Conservation (phyloP, 2,888 invertebrate genomes). For the Andrena hattorfiana region DNA sequence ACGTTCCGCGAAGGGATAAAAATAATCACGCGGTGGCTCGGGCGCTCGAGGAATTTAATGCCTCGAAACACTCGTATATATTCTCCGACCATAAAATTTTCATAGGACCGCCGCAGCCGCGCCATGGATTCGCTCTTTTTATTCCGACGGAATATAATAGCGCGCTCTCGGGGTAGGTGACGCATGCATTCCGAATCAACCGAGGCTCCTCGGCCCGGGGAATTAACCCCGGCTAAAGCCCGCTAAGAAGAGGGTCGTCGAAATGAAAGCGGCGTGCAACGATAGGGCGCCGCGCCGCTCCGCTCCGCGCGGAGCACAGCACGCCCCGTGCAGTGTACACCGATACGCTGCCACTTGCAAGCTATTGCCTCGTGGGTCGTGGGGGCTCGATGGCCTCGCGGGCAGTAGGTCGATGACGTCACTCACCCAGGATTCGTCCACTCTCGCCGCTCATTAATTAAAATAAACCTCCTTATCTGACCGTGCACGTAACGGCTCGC, state of each 20-base stretch:
- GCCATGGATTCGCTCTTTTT: constrained; percentile 7
- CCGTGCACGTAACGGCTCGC: constrained; percentile 49
- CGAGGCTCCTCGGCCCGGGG: constrained; percentile 22
- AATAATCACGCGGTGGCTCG: constrained; percentile 22
- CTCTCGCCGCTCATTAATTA: constrained; percentile 58
- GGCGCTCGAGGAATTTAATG: constrained; percentile 33
- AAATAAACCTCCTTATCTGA: constrained; percentile 64
- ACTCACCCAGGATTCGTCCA: constrained; percentile 21
- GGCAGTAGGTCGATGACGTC: constrained; percentile 54
- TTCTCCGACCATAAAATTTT: constrained; percentile 37
- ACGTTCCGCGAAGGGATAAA: constrained; percentile 24
- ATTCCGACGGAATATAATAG: constrained; percentile 25
- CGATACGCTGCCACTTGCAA: constrained; percentile 43
- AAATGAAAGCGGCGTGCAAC: constrained; percentile 51
- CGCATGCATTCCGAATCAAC: constrained; percentile 55
- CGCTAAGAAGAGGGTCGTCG: constrained; percentile 55
- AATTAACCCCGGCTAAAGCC: constrained; percentile 53
- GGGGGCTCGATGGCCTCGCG: constrained; percentile 25
- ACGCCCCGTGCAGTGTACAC: neutral
- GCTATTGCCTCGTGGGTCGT: constrained; percentile 46
- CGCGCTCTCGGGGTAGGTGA: constrained; percentile 32
- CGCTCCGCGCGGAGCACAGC: too few species aligned
- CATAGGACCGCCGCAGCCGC: neutral
- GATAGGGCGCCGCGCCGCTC: constrained; percentile 23
- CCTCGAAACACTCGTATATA: constrained; percentile 32